Evolutionary conservation across 2,888 invertebrate species (phyloP).

Genomic region (Petrolisthes manimaculis): DNA sequence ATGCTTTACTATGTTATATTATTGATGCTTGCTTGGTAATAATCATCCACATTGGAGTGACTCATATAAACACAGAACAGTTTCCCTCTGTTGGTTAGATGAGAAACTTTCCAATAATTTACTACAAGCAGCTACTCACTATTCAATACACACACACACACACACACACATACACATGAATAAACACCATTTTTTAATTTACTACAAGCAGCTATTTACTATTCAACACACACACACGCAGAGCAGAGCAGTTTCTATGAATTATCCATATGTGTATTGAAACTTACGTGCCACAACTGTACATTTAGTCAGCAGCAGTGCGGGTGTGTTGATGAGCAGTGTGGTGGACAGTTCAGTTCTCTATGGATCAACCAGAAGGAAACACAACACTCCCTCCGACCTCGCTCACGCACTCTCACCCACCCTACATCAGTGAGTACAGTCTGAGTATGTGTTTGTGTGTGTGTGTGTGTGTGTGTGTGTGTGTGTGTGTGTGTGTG

Average conservation of each 20-base stretch:
- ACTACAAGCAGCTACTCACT: too few species aligned
- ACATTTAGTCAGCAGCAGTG: conserved; percentile 54
- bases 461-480: not conserved
- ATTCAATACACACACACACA: too few species aligned
- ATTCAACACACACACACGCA: too few species aligned
- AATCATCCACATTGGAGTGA: too few species aligned
- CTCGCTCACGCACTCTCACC: conserved; percentile 59
- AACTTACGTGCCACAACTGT: too few species aligned
- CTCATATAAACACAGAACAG: too few species aligned
- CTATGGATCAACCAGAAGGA: conserved; percentile 27
- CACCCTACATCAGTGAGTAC: conserved; percentile 39
- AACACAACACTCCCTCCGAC: conserved; percentile 49
- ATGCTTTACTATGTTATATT: too few species aligned
- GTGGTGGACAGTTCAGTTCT: conserved; percentile 47
- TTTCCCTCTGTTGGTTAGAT: not conserved
- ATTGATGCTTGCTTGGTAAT: too few species aligned
- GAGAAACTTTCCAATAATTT: too few species aligned
- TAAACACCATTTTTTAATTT: not conserved
- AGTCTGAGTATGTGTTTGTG: not conserved
- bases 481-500: not conserved
- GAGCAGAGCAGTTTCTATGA: too few species aligned
- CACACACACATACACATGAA: not conserved
- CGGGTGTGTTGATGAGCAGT: conserved; percentile 62
- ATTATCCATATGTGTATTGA: too few species aligned
- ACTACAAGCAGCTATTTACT: not conserved